Evolutionary conservation across 2,888 invertebrate genomes (phyloP), one percentile per base, ranked within the genome.

Genomic region (Phytoseiulus persimilis): DNA sequence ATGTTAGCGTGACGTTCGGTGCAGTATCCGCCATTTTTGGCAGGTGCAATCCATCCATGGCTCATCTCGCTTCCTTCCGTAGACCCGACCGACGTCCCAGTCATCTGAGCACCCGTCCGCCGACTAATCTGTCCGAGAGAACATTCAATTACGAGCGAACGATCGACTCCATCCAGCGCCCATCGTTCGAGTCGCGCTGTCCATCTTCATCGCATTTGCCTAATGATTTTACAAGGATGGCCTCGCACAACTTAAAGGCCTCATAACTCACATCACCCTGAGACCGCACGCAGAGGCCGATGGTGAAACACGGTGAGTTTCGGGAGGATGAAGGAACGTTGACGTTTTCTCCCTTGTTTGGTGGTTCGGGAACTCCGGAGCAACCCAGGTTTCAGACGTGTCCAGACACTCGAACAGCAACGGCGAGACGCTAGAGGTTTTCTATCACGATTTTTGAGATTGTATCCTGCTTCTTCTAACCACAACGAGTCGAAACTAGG

Each of bases 131-230:
- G 65, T 23, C 5, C 65, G 65, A 65, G 11, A 65, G 65, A 65
- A 65, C 65, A 65, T 65, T 65, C 65, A 65, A 65, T 65, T 65
- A 65, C 65, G 18, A 18, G 14, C 11, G 18, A 23, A 65, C 65
- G 65, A 65, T 65, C 65, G 65, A 23, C 65, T 65, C 65, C 14
- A 18, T 14, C 28, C 65, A 28, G 65, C 65, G 18, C 65, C 65
- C 65, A 65, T 18, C 65, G 2, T 23, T 65, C 5, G 28, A 65
- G 65, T 65, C 65, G 65, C 65, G 65, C 18, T 65, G 65, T 65
- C 65, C 65, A 65, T 65, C 65, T 65, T 65, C 65, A 65, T 65
- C 65, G 65, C 65, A 65, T 65, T 65, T 65, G 65, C 65, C 65
- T 65, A 65, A 65, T 65, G 65, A 65, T 65, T 65, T 65, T 28